Conservation (phyloP, 2,888 invertebrate species). For the Rotaria socialis region DNA sequence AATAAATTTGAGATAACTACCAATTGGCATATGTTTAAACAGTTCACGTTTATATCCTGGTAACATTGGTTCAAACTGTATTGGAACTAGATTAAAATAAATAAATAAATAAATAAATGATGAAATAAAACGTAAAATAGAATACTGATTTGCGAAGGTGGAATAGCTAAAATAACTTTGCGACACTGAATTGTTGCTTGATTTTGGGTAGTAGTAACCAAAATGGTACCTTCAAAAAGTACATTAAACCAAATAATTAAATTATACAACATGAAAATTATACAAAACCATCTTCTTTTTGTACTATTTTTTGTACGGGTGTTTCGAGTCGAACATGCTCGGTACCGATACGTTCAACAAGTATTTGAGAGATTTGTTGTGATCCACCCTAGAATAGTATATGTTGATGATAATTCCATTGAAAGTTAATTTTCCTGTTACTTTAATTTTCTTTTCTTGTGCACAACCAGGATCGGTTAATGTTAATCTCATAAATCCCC, state of each 20-base stretch:
- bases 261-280: not conserved
- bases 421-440: slow-evolving; percentile 46
- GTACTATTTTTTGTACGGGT: slow-evolving; percentile 39
- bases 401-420: not conserved
- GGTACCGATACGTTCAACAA: slow-evolving; percentile 15
- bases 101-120: not conserved
- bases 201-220: slow-evolving; percentile 49
- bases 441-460: slow-evolving; percentile 56
- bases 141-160: slow-evolving; percentile 50
- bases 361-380: slow-evolving; percentile 46
- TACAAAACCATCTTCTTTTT: slow-evolving; percentile 26
- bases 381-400: slow-evolving; percentile 41
- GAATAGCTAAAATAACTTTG: slow-evolving; percentile 53
- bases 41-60: slow-evolving; percentile 53
- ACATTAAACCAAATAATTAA: not conserved
- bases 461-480: slow-evolving; percentile 49
- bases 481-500: slow-evolving; percentile 50
- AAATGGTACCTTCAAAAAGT: slow-evolving; percentile 37
- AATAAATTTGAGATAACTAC: slow-evolving; percentile 55
- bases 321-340: slow-evolving; percentile 14
- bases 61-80: slow-evolving; percentile 53
- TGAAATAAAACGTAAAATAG: not conserved
- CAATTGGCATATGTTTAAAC: slow-evolving; percentile 54
- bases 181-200: slow-evolving; percentile 50
- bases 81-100: slow-evolving; percentile 50